Evolutionary conservation across 2,888 invertebrate genomes (phyloP).

Genomic region (Lepidocyrtinus sp.): DNA sequence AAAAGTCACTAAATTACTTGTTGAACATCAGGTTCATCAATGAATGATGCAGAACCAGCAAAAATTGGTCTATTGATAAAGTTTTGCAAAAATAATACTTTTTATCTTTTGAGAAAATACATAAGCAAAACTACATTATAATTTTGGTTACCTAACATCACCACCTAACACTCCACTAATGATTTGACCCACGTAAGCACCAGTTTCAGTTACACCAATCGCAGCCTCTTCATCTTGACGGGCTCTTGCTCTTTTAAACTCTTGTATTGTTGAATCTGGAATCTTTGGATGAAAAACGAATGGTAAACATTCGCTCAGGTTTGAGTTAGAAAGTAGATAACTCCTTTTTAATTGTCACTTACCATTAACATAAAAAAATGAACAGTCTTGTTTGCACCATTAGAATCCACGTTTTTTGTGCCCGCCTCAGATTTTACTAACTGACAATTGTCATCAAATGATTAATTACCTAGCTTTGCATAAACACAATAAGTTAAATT

Average conservation of each 20-base stretch:
- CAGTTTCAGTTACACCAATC: conserved; percentile 31
- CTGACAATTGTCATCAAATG: neutral
- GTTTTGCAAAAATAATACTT: neutral
- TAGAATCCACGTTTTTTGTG: no score
- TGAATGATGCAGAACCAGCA: conserved; percentile 39
- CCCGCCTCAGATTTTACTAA: neutral
- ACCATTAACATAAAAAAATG: conserved; percentile 44
- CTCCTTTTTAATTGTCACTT: neutral
- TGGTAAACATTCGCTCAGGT: no score
- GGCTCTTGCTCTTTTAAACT: conserved; percentile 5
- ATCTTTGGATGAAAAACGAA: conserved; percentile 21
- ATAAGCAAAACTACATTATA: neutral
- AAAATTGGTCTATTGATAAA: conserved; percentile 32
- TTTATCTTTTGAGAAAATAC: neutral
- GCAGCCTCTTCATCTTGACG: conserved; percentile 43
- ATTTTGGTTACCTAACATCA: conserved; percentile 19
- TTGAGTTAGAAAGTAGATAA: neutral
- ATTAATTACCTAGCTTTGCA: neutral
- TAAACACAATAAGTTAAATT: neutral
- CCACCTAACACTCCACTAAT: conserved; percentile 45
- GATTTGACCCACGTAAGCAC: conserved; percentile 44
- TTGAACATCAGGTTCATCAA: conserved; percentile 42
- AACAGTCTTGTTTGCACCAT: conserved; percentile 17
- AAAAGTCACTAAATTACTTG: no score
- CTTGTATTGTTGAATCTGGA: conserved; percentile 29